Conservation (phyloP, 2,113 vertebrate species). For the Parus major region DNA sequence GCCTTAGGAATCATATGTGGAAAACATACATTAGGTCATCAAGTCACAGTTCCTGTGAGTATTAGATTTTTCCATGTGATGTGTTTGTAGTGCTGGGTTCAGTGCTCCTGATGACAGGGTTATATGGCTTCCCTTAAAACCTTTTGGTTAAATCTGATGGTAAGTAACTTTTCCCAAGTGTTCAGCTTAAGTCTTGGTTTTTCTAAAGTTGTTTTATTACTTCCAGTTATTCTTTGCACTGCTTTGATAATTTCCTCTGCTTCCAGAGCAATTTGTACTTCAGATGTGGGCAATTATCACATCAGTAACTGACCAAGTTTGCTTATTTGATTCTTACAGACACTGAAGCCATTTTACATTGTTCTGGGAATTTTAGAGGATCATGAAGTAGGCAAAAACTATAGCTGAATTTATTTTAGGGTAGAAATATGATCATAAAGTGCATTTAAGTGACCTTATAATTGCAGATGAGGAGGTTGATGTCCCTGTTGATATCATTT, state of each 20-base stretch:
- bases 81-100: not conserved
- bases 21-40: slow-evolving; percentile 34
- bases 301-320: not conserved
- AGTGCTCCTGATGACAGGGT: not conserved
- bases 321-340: not conserved
- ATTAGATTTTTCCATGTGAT: not conserved
- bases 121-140: not conserved
- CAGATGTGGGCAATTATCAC: not conserved
- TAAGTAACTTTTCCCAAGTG: not conserved
- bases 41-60: not conserved
- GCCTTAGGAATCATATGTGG: not conserved
- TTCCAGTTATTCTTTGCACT: not conserved
- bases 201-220: not conserved
- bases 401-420: not conserved
- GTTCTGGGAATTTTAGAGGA: not conserved
- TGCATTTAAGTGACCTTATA: not conserved
- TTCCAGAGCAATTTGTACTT: not conserved
- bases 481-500: not conserved
- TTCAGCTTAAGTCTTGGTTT: not conserved
- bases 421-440: not conserved
- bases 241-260: not conserved
- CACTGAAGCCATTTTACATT: not conserved
- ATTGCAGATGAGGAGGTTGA: not conserved
- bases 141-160: not conserved
- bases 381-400: not conserved